Percentiles rank a stretch among this genome's conserved stretches.
Conservation (phyloP, 2,888 invertebrate genomes). For the Ceraclea dissimilis region DNA sequence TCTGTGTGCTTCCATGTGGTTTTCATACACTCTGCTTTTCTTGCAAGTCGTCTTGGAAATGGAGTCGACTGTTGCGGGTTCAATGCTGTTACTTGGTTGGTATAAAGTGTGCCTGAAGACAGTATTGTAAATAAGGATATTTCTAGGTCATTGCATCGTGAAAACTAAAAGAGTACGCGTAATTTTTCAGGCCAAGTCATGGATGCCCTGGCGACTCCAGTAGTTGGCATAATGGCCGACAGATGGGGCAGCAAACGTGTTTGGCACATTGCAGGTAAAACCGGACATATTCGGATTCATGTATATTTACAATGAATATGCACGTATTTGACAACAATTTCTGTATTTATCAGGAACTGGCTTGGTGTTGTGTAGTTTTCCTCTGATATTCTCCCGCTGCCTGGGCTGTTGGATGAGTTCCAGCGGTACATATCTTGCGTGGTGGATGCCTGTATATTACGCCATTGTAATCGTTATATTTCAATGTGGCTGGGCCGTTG, state of each 20-base stretch:
- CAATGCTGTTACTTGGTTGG: conserved; percentile 63
- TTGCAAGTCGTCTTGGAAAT: conserved; percentile 57
- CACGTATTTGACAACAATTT: too few relatives aligned
- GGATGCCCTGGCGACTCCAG: conserved; percentile 80
- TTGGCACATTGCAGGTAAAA: conserved; percentile 77
- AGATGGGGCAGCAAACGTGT: conserved; percentile 67
- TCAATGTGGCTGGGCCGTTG: conserved; percentile 91
- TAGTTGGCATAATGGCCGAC: conserved; percentile 78
- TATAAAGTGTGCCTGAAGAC: too few relatives aligned
- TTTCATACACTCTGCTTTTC: conserved; percentile 85
- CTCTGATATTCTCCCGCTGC: conserved; percentile 68
- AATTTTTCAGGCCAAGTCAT: conserved; percentile 71
- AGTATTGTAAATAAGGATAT: too few relatives aligned
- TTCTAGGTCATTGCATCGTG: too few relatives aligned
- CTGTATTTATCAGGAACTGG: conserved; percentile 46
- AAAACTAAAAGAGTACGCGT: too few relatives aligned
- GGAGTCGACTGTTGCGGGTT: conserved; percentile 50
- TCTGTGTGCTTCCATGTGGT: conserved; percentile 94
- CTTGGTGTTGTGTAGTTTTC: conserved; percentile 66
- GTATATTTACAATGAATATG: too few relatives aligned
- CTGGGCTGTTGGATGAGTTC: conserved; percentile 45
- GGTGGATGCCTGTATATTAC: conserved; percentile 53
- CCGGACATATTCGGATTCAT: too few relatives aligned
- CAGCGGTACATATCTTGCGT: conserved; percentile 35
- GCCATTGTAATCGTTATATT: conserved; percentile 61